Evolutionary conservation across 1,140 invertebrate species (phyloP).

Genomic region (Eriosoma lanigerum): DNA sequence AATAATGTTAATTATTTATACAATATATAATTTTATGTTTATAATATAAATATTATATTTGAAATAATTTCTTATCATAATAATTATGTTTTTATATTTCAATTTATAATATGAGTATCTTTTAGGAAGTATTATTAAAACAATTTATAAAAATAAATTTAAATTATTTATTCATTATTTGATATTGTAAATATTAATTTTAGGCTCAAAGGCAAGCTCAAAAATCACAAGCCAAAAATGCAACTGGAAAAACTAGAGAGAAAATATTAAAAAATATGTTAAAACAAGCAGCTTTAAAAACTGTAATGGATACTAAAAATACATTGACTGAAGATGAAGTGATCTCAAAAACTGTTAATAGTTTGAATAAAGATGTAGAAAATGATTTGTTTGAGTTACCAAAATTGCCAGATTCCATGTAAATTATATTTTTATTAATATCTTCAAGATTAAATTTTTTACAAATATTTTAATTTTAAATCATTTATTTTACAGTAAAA

Average conservation of each 20-base stretch:
- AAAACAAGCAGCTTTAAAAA: slow-evolving; percentile 28
- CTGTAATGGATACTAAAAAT: slow-evolving; percentile 19
- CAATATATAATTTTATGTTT: too few relatives aligned
- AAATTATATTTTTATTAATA: neutral
- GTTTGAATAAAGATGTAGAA: slow-evolving; percentile 17
- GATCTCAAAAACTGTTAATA: slow-evolving; percentile 18
- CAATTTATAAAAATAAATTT: too few relatives aligned
- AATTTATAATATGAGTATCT: too few relatives aligned
- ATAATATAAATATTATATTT: too few relatives aligned
- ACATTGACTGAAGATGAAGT: slow-evolving; percentile 25
- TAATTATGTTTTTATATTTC: too few relatives aligned
- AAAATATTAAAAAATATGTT: slow-evolving; percentile 42
- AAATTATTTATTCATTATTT: too few relatives aligned
- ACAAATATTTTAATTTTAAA: too few relatives aligned
- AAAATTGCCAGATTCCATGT: neutral
- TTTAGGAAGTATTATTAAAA: too few relatives aligned
- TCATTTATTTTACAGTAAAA: neutral
- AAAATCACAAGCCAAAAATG: slow-evolving; percentile 13
- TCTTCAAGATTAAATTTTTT: too few relatives aligned
- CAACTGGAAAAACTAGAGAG: slow-evolving; percentile 22
- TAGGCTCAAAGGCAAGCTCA: slow-evolving; percentile 41
- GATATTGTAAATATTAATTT: neutral
- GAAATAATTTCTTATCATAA: too few relatives aligned
- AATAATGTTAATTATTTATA: too few relatives aligned
- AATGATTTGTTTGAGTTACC: slow-evolving; percentile 32